Evolutionary conservation across 2,888 invertebrate genomes (phyloP).

Genomic region (Epiperipatus broadwayi): DNA sequence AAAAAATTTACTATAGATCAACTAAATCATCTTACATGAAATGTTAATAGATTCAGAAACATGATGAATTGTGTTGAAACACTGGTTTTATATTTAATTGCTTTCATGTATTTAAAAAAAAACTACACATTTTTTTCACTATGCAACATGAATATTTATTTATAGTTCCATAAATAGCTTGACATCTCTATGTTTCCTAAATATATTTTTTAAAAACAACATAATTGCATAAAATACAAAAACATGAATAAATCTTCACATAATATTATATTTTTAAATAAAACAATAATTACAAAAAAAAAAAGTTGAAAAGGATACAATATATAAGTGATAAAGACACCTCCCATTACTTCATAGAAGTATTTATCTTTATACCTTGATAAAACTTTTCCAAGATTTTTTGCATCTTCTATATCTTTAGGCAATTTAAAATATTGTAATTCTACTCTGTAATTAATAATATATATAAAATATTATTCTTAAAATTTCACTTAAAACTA

Average conservation of each 20-base stretch:
- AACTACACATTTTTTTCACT: too few species aligned
- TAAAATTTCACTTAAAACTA: too few species aligned
- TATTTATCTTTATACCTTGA: slow-evolving; percentile 80
- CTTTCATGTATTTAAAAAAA: too few species aligned
- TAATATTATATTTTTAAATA: slow-evolving; percentile 1
- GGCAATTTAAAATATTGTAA: slow-evolving; percentile 68
- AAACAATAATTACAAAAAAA: slow-evolving; percentile 6
- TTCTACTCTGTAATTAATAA: slow-evolving; percentile 67
- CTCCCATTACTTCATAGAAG: slow-evolving; percentile 71
- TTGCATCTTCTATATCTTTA: slow-evolving; percentile 82
- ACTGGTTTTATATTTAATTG: too few species aligned
- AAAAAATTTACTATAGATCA: too few species aligned
- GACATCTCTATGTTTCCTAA: too few species aligned
- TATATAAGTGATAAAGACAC: slow-evolving; percentile 73
- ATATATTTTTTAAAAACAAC: not conserved
- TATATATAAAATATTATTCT: too few species aligned
- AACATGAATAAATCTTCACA: not conserved
- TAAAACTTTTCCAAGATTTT: slow-evolving; percentile 70
- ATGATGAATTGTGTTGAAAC: too few species aligned
- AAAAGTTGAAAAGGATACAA: slow-evolving; percentile 62
- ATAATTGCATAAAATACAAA: not conserved
- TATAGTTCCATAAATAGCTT: too few species aligned
- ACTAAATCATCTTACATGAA: too few species aligned
- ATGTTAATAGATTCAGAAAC: too few species aligned
- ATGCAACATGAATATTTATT: too few species aligned